phyloP scores from a whole-genome alignment of 2,888 invertebrate genomes.

The Timandra comae region DNA sequence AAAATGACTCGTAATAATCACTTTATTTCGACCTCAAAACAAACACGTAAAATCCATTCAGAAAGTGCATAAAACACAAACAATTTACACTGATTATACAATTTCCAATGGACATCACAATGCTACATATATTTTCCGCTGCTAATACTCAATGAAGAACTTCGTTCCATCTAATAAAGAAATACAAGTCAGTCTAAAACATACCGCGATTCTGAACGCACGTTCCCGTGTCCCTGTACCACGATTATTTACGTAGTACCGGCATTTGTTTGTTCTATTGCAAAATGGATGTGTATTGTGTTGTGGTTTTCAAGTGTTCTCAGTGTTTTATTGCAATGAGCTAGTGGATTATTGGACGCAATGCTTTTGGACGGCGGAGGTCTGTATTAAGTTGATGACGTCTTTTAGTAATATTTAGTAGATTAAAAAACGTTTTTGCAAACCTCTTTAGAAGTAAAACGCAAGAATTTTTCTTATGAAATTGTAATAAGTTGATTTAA shows the following conservation, averaged over 20 bases:
- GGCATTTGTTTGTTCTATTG: slow-evolving; percentile 47
- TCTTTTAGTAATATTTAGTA: no score
- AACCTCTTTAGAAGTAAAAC: no score
- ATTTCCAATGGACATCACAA: slow-evolving; percentile 1
- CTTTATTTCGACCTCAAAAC: no score
- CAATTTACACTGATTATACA: neutral
- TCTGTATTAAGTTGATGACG: no score
- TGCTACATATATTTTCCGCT: slow-evolving; percentile 26
- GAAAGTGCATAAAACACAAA: no score
- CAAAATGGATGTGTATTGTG: slow-evolving; percentile 46
- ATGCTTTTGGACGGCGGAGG: slow-evolving; percentile 72
- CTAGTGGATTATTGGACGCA: slow-evolving; percentile 43
- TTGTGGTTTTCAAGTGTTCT: slow-evolving; percentile 57
- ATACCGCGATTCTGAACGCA: slow-evolving; percentile 51
- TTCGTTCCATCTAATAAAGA: no score
- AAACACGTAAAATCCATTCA: no score
- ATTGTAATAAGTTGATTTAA: no score
- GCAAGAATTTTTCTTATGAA: no score
- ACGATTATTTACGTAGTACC: slow-evolving; percentile 48
- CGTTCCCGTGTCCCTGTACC: slow-evolving; percentile 45
- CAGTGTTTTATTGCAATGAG: slow-evolving; percentile 51
- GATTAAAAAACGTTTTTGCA: no score
- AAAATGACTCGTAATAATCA: no score
- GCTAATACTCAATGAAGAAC: slow-evolving; percentile 46
- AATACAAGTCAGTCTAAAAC: slow-evolving; percentile 53